Conservation (phyloP, 2,888 invertebrate genomes). For the Diaphora mendica region DNA sequence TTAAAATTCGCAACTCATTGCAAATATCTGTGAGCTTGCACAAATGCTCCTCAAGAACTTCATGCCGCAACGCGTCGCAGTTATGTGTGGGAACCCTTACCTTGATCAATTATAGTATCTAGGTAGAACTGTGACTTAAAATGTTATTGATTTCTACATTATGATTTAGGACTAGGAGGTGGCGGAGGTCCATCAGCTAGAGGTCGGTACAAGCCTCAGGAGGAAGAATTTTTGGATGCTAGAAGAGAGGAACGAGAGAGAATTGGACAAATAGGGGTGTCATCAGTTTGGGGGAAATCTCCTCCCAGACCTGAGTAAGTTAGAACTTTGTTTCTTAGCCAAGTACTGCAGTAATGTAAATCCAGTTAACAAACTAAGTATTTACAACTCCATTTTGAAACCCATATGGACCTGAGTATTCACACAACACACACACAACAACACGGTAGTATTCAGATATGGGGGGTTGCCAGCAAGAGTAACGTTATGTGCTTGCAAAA, state of each 20-base stretch:
- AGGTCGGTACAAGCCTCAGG: slow-evolving; percentile 78
- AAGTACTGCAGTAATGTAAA: neutral
- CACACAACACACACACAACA: no score
- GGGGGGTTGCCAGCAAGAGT: no score
- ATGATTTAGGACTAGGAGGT: slow-evolving; percentile 60
- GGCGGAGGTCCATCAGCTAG: slow-evolving; percentile 49
- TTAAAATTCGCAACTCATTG: no score
- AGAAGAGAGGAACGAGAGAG: slow-evolving; percentile 91
- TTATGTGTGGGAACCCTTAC: no score
- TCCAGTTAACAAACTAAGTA: neutral
- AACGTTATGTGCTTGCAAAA: no score
- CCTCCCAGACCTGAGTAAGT: slow-evolving; percentile 89
- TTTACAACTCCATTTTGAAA: no score
- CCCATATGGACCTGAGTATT: no score
- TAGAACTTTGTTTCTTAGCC: slow-evolving; percentile 31
- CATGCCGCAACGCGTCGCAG: no score
- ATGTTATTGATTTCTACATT: neutral
- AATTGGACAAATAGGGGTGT: slow-evolving; percentile 90
- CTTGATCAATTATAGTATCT: neutral
- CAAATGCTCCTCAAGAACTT: no score
- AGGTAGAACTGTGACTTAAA: neutral
- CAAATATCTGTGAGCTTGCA: no score
- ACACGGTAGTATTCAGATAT: no score
- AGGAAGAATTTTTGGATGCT: slow-evolving; percentile 90
- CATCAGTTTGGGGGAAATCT: slow-evolving; percentile 91